Evolutionary conservation across 1,140 invertebrate genomes (phyloP).

Genomic region (Drosophila willistoni): DNA sequence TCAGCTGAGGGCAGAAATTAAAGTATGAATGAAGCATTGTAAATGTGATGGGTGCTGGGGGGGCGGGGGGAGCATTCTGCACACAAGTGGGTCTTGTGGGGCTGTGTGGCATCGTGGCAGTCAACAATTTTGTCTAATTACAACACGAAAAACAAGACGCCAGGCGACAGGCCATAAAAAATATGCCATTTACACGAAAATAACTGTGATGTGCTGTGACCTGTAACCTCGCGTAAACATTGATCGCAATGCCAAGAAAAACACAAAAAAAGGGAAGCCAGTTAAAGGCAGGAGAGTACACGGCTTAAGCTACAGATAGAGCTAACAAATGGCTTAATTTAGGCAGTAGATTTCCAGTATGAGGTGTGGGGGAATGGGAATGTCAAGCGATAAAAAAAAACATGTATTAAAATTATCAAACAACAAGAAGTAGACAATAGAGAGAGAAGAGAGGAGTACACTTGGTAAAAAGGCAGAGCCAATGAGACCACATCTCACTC

Average conservation of each 20-base stretch:
- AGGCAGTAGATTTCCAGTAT: slow-evolving; percentile 19
- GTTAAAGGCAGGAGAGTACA: background rate
- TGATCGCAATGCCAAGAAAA: slow-evolving; percentile 17
- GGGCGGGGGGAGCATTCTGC: background rate
- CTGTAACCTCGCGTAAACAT: slow-evolving; percentile 33
- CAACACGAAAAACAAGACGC: slow-evolving; percentile 39
- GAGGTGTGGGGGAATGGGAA: slow-evolving; percentile 5
- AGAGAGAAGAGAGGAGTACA: background rate
- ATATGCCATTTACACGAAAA: slow-evolving; percentile 71
- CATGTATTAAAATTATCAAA: slow-evolving; percentile 76
- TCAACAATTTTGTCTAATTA: slow-evolving; percentile 67
- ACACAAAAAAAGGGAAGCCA: background rate
- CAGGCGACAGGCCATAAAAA: slow-evolving; percentile 64
- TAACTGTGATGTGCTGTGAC: slow-evolving; percentile 62
- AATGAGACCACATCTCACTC: too few relatives aligned
- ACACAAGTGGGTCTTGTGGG: slow-evolving; percentile 23
- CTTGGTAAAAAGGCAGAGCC: background rate
- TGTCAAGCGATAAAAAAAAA: slow-evolving; percentile 63
- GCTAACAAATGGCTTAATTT: slow-evolving; percentile 61
- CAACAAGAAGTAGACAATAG: slow-evolving; percentile 64
- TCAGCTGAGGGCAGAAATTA: slow-evolving; percentile 33
- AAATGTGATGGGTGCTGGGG: background rate
- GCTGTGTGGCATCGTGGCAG: slow-evolving; percentile 36
- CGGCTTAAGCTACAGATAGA: slow-evolving; percentile 47
- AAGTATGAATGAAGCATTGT: slow-evolving; percentile 34